These are phyloP conservation scores for Oxyruncus cristatus DNA, from an alignment of 2,113 vertebrate species.

Conservation along the genomic window DNA sequence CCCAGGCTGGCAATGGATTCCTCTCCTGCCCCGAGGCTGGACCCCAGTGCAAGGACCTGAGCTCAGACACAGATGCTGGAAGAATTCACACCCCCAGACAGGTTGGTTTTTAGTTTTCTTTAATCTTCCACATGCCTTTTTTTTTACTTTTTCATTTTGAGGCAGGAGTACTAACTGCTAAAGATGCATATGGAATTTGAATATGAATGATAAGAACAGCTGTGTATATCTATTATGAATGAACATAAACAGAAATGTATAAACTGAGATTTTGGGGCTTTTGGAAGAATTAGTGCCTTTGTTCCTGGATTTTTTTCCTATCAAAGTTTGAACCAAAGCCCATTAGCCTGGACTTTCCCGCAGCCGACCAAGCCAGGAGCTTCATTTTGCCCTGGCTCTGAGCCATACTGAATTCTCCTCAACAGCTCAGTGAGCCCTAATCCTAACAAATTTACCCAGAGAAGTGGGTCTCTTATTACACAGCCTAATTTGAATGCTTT, in stretches of 20 bases:
- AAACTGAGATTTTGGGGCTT: slow-evolving; percentile 73
- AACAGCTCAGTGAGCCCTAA: slow-evolving; percentile 73
- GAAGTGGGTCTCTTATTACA: slow-evolving; percentile 74
- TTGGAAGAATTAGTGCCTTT: slow-evolving; percentile 75
- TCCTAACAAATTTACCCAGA: slow-evolving; percentile 75
- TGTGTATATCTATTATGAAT: slow-evolving; percentile 75
- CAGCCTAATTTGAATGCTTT: slow-evolving; percentile 68
- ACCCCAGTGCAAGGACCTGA: background rate
- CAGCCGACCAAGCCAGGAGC: slow-evolving; percentile 65
- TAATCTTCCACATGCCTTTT: background rate
- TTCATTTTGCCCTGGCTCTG: slow-evolving; percentile 64
- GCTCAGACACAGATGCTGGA: background rate
- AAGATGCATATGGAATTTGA: slow-evolving; percentile 70
- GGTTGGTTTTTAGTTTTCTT: background rate
- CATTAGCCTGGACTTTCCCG: slow-evolving; percentile 67
- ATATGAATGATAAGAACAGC: slow-evolving; percentile 76
- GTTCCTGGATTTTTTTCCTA: slow-evolving; percentile 73
- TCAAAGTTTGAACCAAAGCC: slow-evolving; percentile 71
- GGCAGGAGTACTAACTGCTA: slow-evolving; percentile 49
- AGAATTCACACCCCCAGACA: background rate
- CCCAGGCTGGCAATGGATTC: background rate
- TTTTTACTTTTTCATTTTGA: background rate
- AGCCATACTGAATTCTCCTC: slow-evolving; percentile 66
- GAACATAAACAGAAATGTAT: slow-evolving; percentile 76
- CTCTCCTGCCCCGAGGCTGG: fast-evolving